Evolutionary conservation across 1,140 invertebrate species (phyloP).

Genomic region (Heterodera schachtii): DNA sequence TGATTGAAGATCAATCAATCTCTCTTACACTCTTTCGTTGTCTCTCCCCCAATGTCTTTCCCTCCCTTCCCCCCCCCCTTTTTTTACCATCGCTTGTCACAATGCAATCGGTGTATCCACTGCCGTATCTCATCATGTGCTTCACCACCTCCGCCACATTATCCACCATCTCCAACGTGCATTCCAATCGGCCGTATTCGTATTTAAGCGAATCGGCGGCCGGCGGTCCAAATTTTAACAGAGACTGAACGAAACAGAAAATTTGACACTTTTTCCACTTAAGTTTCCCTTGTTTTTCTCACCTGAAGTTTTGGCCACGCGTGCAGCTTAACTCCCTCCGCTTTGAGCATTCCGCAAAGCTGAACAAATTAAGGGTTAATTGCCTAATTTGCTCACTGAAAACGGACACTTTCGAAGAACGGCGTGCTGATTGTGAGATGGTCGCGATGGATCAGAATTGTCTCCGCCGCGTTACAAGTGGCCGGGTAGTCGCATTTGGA

Average conservation of each 20-base stretch:
- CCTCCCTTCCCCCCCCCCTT: too few relatives aligned
- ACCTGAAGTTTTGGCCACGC: conserved; percentile 63
- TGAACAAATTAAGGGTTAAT: conserved; percentile 54
- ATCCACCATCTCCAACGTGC: conserved; percentile 89
- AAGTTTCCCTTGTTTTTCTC: conserved; percentile 60
- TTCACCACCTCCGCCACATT: conserved; percentile 83
- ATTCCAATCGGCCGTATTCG: conserved; percentile 89
- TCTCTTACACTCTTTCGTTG: too few relatives aligned
- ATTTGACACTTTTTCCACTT: conserved; percentile 84
- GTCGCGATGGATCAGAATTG: conserved; percentile 86
- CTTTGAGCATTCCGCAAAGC: conserved; percentile 88
- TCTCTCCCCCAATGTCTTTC: not conserved
- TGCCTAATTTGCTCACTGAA: not conserved
- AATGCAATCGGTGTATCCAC: conserved; percentile 93
- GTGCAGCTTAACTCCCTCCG: conserved; percentile 71
- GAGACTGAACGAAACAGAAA: too few relatives aligned
- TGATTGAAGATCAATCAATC: too few relatives aligned
- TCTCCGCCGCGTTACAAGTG: conserved; percentile 98
- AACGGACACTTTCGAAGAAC: conserved; percentile 75
- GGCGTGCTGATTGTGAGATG: conserved; percentile 74
- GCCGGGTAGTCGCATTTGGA: conserved; percentile 98
- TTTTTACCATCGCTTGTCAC: conserved; percentile 84
- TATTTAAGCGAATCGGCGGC: conserved; percentile 82
- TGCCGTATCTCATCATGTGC: conserved; percentile 93
- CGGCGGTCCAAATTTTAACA: conserved; percentile 89